Base-by-base conservation (phyloP, 1,140 invertebrate species). In the Asobara japonica region DNA sequence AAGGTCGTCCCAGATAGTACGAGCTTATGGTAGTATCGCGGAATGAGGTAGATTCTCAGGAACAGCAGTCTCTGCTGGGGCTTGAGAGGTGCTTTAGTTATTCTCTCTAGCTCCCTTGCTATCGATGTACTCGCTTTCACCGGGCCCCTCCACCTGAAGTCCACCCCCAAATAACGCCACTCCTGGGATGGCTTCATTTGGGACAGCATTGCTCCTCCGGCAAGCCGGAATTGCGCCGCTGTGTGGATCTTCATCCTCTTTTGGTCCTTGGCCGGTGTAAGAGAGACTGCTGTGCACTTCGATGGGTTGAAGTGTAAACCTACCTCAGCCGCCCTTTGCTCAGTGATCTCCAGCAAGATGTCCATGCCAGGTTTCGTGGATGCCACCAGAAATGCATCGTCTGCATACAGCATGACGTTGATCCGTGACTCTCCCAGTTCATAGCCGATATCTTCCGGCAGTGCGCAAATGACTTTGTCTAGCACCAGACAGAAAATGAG, bases 351-450 rank as follows among this genome's bases (percentile, higher is more conserved):
- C 0, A 79, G 20, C 1, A 48, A 38, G 1, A 3, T 2, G 18
- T 77, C 79, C 7, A 81, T 61, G 5, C 82, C 83, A 5, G 45
- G 27, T 56, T 60, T 64, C 0, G 80, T 83, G 0, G 76, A 74
- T 5, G 81, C 74, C 5, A 87, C 30, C 0, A 86, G 75, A 10
- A 85, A 67, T 3, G 88, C 36, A 69, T 89, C 87, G 60, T 87
- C 86, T 2, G 87, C 85, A 62, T 83, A 88, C 0, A 82, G 85
- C 18, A 86, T 65, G 0, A 79, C 77, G 6, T 79, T 82, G 11
- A 33, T 33, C 5, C 11, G 5, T 33, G 31, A n/a, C n/a, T n/a
- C n/a, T n/a, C n/a, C n/a, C n/a, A n/a, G n/a, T n/a, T n/a, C n/a
- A 11, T 48, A 48, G 5, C 41, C 41, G 6, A 48, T n/a, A 16